phyloP scores from a whole-genome alignment of 2,888 invertebrate genomes.

The Ophraella communa region DNA sequence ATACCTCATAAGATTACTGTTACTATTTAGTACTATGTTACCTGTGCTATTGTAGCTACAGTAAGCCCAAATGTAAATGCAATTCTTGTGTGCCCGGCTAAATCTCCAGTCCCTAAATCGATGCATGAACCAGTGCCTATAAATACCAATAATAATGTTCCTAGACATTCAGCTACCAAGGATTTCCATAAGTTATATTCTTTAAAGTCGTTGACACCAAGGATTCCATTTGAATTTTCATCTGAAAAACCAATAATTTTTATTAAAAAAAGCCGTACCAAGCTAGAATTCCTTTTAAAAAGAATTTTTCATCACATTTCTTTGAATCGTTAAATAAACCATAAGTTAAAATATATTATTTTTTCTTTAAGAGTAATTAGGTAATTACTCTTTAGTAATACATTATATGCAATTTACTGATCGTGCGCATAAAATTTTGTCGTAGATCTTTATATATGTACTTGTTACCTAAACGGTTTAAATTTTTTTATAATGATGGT shows the following conservation, averaged over 20 bases:
- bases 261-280: neutral
- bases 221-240: slow-evolving; percentile 71
- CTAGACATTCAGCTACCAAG: slow-evolving; percentile 85
- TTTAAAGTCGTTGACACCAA: slow-evolving; percentile 80
- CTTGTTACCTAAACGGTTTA: too few relatives aligned
- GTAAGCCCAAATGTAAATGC: slow-evolving; percentile 87
- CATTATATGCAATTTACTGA: too few relatives aligned
- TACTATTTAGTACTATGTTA: slow-evolving; percentile 59
- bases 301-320: too few relatives aligned
- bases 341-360: too few relatives aligned
- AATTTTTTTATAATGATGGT: too few relatives aligned
- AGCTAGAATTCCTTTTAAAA: too few relatives aligned
- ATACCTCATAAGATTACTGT: neutral
- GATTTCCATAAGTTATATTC: slow-evolving; percentile 82
- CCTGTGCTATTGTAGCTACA: slow-evolving; percentile 87
- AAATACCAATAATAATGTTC: slow-evolving; percentile 85
- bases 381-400: too few relatives aligned
- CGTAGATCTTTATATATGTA: too few relatives aligned
- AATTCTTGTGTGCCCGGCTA: slow-evolving; percentile 66
- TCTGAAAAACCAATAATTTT: slow-evolving; percentile 61
- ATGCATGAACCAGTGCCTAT: slow-evolving; percentile 79
- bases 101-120: slow-evolving; percentile 31
- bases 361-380: too few relatives aligned
- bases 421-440: too few relatives aligned
- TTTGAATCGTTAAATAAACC: too few relatives aligned